A percentile compares a stretch with the other conserved stretches of the same genome.
These are phyloP conservation scores for Malurus alboscapulatus DNA, from an alignment of 2,113 vertebrate genomes.

Conservation along the genomic window DNA sequence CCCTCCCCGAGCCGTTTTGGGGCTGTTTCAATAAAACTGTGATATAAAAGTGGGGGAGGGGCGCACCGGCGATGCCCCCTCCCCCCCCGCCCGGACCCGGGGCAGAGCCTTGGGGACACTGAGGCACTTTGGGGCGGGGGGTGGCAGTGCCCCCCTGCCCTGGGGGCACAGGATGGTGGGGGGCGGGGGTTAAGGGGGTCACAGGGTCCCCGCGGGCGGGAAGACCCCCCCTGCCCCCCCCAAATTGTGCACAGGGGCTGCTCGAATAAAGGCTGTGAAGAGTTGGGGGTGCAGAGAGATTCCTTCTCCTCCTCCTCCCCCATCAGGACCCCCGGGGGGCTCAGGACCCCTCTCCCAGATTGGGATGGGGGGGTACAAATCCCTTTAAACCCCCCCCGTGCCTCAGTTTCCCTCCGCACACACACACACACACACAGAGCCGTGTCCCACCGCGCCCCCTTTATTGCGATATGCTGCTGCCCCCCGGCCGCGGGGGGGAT, in stretches of 20 bases:
- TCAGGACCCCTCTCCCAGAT: background rate
- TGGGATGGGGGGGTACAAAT: accelerated
- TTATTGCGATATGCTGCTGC: slow-evolving; percentile 30
- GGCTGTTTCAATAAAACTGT: background rate
- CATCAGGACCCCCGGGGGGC: accelerated
- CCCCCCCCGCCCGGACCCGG: accelerated
- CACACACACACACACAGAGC: background rate
- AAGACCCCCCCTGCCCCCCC: background rate
- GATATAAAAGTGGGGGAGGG: background rate
- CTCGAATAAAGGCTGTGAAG: slow-evolving; percentile 10
- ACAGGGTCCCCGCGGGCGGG: background rate
- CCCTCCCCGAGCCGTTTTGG: background rate
- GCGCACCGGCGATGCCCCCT: background rate
- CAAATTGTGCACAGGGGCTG: background rate
- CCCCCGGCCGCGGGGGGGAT: background rate
- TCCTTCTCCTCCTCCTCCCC: background rate
- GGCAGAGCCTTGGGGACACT: background rate
- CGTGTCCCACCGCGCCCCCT: background rate
- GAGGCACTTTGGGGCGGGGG: background rate
- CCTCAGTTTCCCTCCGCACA: background rate
- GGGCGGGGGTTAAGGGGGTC: background rate
- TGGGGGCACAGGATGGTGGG: background rate
- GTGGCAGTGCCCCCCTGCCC: background rate
- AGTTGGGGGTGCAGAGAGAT: background rate
- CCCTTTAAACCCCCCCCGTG: background rate